Conservation (phyloP, 1,140 invertebrate genomes). For the Megathymus violae region DNA sequence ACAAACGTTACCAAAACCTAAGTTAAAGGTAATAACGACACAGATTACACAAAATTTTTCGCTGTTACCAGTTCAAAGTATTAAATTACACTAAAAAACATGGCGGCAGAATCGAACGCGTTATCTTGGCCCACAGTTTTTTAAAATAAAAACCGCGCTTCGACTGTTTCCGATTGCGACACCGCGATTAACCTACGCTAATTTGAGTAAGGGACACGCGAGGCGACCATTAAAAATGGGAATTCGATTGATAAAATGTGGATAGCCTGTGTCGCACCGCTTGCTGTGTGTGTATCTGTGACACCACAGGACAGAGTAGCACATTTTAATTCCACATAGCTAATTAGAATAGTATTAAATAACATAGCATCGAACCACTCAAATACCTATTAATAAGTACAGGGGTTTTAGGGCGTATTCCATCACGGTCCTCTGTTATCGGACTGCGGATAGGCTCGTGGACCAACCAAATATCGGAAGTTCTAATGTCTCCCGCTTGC, state of each 20-base stretch:
- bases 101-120: conserved; percentile 35
- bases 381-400: too few relatives aligned
- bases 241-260: conserved; percentile 36
- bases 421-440: too few relatives aligned
- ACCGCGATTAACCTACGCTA: conserved; percentile 51
- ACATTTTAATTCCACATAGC: background rate
- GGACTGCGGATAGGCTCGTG: too few relatives aligned
- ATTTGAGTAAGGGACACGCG: conserved; percentile 55
- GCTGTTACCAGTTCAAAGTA: conserved; percentile 37
- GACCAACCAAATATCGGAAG: too few relatives aligned
- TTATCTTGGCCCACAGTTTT: conserved; percentile 30
- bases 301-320: background rate
- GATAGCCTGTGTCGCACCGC: conserved; percentile 29
- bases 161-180: conserved; percentile 47
- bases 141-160: conserved; percentile 36
- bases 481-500: too few relatives aligned
- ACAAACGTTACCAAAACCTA: background rate
- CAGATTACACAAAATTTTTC: conserved; percentile 30
- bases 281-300: conserved; percentile 28
- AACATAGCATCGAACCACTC: too few relatives aligned
- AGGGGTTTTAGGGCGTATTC: too few relatives aligned
- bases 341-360: background rate
- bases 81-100: conserved; percentile 44
- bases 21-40: conserved; percentile 20
- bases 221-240: conserved; percentile 51